Base-by-base conservation (phyloP, 2,888 invertebrate species). In the Halictus quadricinctus region DNA sequence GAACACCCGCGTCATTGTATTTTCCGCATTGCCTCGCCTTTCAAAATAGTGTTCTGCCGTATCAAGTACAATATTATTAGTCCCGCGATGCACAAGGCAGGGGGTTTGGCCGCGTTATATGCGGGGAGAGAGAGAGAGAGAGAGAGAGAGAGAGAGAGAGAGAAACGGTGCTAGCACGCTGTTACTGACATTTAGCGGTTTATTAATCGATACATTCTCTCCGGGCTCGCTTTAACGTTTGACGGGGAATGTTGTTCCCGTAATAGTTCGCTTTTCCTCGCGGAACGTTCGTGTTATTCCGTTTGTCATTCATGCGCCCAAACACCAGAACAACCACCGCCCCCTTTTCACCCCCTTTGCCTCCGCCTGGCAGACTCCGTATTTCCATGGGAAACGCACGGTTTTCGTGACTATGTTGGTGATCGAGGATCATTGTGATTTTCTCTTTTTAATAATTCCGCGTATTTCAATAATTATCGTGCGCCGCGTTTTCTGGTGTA, bases 141-240 rank as follows among this genome's bases (percentile, higher is more conserved):
- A 36, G 36, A 36, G 80, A n/a, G 1, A 25, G 13, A 18, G 50
- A 41, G n/a, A 29, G 8, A 29, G 13, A 48, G 13, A 36, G 7
- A n/a, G 41, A 13, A 0, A 69, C 12, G 54, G 41, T 10, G 41
- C 21, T 10, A 21, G 82, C 79, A 48, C 77, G 74, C 84, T 85
- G 85, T 84, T 85, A 84, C 85, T 85, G 85, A 85, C 85, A 85
- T 85, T 85, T 85, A 85, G 85, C 85, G 85, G 85, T 85, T 85
- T 84, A 85, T 85, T 85, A 85, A 85, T 85, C 85, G 85, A 85
- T 85, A 85, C 80, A 75, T 77, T 84, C 83, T 66, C 69, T 69
- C 69, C 74, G 41, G 64, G 58, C n/a, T 48, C 80, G 84, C 84
- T 84, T 78, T 84, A 84, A 80, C 84, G 84, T 85, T 77, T 84